Conservation (phyloP, 2,888 invertebrate species). For the Cephus pygmeus region DNA sequence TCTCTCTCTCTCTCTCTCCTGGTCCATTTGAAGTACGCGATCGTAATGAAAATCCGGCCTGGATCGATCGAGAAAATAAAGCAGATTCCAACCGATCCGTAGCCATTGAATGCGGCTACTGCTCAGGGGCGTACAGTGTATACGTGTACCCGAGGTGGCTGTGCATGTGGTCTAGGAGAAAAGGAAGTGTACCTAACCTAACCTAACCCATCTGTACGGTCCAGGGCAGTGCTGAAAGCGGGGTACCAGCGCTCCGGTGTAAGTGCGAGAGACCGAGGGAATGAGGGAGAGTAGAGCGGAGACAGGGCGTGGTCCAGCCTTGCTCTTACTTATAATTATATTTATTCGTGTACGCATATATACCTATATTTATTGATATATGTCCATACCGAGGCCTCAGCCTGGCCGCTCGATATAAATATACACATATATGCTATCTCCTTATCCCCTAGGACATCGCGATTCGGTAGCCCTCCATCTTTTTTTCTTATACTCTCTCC, state of each 20-base stretch:
- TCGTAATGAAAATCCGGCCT: background rate
- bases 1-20: background rate
- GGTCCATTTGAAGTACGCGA: background rate
- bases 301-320: slow-evolving; percentile 66
- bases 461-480: background rate
- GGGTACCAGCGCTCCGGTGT: slow-evolving; percentile 13
- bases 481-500: slow-evolving; percentile 5
- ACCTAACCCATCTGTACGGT: slow-evolving; percentile 45
- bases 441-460: slow-evolving; percentile 5
- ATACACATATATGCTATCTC: background rate
- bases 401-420: slow-evolving; percentile 28
- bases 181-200: slow-evolving; percentile 49
- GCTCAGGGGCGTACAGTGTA: background rate
- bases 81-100: background rate
- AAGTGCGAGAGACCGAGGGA: slow-evolving; percentile 31
- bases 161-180: slow-evolving; percentile 35
- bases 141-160: background rate
- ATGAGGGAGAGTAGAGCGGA: slow-evolving; percentile 55
- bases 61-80: background rate
- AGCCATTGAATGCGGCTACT: background rate
- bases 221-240: slow-evolving; percentile 27
- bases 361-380: slow-evolving; percentile 52
- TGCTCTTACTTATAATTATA: slow-evolving; percentile 63
- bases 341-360: slow-evolving; percentile 48
- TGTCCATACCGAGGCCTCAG: slow-evolving; percentile 47